phyloP scores from a whole-genome alignment of 2,113 vertebrate species.

The Noctilio leporinus region DNA sequence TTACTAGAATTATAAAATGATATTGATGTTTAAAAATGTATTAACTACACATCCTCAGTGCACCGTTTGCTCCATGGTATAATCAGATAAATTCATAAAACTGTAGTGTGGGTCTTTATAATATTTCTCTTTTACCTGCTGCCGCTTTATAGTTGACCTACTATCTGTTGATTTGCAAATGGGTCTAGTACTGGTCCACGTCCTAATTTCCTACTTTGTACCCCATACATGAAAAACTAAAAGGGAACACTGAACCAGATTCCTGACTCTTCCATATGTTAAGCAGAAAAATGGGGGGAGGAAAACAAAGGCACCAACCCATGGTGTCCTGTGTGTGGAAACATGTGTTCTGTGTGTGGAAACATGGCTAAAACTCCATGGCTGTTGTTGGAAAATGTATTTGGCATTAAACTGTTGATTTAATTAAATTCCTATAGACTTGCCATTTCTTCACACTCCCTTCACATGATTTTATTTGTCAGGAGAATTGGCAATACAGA shows the following conservation, averaged over 20 bases:
- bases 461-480: background rate
- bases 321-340: background rate
- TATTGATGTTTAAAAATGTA: constrained; percentile 36
- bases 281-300: background rate
- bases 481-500: background rate
- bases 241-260: background rate
- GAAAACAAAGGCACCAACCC: background rate
- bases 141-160: background rate
- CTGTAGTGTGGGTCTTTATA: background rate
- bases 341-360: background rate
- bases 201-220: background rate
- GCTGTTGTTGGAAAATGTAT: constrained; percentile 30
- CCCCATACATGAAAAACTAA: constrained; percentile 10
- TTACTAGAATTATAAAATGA: constrained; percentile 36
- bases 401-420: constrained; percentile 2
- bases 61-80: background rate
- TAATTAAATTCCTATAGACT: background rate
- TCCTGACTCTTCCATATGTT: background rate
- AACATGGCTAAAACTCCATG: background rate
- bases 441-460: background rate
- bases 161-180: background rate
- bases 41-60: background rate
- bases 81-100: background rate
- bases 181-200: background rate
- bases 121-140: background rate